These are phyloP conservation scores for Caenorhabditis inopinata DNA, from an alignment of 1,140 invertebrate genomes.

Conservation along the genomic window DNA sequence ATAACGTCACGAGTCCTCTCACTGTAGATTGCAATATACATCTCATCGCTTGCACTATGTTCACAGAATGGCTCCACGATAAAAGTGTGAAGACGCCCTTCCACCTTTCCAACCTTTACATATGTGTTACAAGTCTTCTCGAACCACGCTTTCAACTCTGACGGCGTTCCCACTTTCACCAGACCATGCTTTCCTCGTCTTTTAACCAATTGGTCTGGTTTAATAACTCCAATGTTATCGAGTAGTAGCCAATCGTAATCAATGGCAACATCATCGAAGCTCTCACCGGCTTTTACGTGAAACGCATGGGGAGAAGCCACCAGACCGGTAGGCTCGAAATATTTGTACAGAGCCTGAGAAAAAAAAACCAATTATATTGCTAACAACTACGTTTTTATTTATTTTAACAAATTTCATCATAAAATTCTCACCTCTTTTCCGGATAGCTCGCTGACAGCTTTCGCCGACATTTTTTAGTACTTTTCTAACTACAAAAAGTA, in stretches of 20 bases:
- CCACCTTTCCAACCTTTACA: conserved; percentile 73
- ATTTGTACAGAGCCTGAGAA: conserved; percentile 77
- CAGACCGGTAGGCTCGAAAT: conserved; percentile 74
- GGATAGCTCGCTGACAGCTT: conserved; percentile 91
- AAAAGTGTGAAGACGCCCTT: conserved; percentile 85
- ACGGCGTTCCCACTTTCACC: conserved; percentile 87
- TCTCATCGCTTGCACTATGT: conserved; percentile 89
- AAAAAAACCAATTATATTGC: too few relatives aligned
- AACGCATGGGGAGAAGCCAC: conserved; percentile 79
- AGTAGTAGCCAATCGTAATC: conserved; percentile 81
- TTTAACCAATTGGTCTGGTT: conserved; percentile 98
- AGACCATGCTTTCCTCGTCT: conserved; percentile 91
- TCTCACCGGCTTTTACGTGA: conserved; percentile 76
- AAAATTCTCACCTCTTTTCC: conserved; percentile 75
- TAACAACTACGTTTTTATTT: too few relatives aligned
- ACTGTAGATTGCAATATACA: conserved; percentile 96
- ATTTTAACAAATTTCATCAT: neutral
- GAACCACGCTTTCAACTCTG: conserved; percentile 82
- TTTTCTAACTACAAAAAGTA: too few relatives aligned
- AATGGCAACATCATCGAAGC: conserved; percentile 77
- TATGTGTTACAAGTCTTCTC: conserved; percentile 75
- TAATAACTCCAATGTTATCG: conserved; percentile 83
- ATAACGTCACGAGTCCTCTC: conserved; percentile 88
- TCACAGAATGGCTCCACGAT: conserved; percentile 95
- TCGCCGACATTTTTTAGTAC: conserved; percentile 99